Percentiles rank a stretch among this genome's conserved stretches.
Evolutionary conservation across 2,797 vertebrate species (phyloP).

Genomic region (Nyctalus aviator): DNA sequence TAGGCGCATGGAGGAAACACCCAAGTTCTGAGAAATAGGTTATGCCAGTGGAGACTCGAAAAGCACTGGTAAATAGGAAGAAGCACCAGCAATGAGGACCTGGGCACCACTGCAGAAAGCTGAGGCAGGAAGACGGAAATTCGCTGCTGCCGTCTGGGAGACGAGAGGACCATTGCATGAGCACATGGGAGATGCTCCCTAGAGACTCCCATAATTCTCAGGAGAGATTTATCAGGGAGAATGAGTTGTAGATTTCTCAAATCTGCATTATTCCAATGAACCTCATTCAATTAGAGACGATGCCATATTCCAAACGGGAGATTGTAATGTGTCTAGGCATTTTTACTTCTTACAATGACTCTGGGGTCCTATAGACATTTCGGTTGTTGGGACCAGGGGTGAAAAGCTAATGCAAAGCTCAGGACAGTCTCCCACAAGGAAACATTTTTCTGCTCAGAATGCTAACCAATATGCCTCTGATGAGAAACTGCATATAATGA

Average conservation of each 20-base stretch:
- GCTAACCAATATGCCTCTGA: not conserved
- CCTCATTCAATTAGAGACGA: not conserved
- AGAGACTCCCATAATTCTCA: not conserved
- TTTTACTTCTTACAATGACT: constrained; percentile 8
- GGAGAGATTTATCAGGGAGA: not conserved
- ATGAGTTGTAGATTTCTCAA: not conserved
- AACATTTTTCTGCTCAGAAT: not conserved
- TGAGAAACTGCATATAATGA: not conserved
- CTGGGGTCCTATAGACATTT: not conserved
- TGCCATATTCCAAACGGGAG: not conserved
- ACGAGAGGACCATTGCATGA: not conserved
- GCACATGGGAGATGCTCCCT: not conserved
- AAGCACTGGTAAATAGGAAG: not conserved
- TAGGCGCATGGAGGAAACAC: not conserved
- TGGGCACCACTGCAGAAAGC: not conserved
- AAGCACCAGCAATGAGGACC: not conserved
- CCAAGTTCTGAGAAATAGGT: not conserved
- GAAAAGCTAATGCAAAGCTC: not conserved
- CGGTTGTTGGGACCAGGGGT: not conserved
- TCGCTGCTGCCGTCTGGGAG: not conserved
- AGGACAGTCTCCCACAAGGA: not conserved
- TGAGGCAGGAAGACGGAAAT: not conserved
- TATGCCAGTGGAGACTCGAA: not conserved
- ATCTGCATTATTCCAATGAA: not conserved
- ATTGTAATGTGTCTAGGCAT: not conserved